Conservation (phyloP, 2,797 vertebrate genomes). For the Columba guinea region DNA sequence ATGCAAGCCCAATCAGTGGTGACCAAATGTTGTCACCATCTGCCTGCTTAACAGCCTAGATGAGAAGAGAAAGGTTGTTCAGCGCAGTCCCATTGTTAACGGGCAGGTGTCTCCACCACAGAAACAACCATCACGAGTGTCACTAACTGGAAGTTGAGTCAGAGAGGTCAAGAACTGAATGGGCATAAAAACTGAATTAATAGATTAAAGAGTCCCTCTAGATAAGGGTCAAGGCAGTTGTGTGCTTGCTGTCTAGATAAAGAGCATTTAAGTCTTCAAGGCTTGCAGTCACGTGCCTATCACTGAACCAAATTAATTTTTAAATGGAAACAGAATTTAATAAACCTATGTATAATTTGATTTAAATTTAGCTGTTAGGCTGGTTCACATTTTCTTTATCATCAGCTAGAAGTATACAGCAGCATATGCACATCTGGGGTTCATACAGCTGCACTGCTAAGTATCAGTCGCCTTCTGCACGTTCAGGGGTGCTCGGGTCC, state of each 20-base stretch:
- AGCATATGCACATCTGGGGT: not conserved
- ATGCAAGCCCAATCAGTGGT: constrained; percentile 29
- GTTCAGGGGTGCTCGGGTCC: not conserved
- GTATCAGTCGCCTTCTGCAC: not conserved
- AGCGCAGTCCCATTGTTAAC: constrained; percentile 32
- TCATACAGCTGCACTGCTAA: not conserved
- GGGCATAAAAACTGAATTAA: constrained; percentile 51
- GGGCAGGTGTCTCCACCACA: constrained; percentile 39
- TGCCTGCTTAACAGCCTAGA: constrained; percentile 36
- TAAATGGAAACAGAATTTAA: constrained; percentile 62
- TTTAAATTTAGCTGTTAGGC: constrained; percentile 46
- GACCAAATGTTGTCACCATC: constrained; percentile 58
- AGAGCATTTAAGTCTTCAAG: constrained; percentile 54
- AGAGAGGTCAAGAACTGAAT: constrained; percentile 62
- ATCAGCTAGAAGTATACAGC: not conserved
- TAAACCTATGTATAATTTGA: constrained; percentile 41
- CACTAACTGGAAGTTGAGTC: constrained; percentile 45
- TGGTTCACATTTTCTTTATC: constrained; percentile 9
- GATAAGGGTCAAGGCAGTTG: constrained; percentile 52
- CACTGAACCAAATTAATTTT: constrained; percentile 48
- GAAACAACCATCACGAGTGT: not conserved
- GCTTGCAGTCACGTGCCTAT: constrained; percentile 33
- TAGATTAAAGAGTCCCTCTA: constrained; percentile 51
- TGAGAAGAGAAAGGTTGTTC: constrained; percentile 42
- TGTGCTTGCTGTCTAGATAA: constrained; percentile 11